Percentiles rank a stretch among this genome's conserved stretches.
phyloP scores from a whole-genome alignment of 2,888 invertebrate genomes.

The Diloba caeruleocephala region DNA sequence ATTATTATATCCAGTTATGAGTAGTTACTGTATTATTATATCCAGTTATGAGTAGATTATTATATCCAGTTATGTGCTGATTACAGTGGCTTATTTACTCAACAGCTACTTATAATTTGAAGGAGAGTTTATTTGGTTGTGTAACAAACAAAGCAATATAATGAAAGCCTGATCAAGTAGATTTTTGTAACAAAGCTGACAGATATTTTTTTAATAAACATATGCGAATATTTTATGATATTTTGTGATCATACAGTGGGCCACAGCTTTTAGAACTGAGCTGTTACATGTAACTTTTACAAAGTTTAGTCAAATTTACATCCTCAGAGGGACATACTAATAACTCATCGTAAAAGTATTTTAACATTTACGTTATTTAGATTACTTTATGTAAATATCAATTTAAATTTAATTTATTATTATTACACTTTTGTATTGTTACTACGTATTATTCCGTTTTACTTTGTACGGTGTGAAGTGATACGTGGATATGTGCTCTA shows the following conservation, averaged over 20 bases:
- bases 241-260: constrained; percentile 6
- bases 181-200: too few species aligned
- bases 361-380: constrained; percentile 54
- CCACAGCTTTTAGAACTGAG: constrained; percentile 6
- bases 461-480: constrained; percentile 25
- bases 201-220: neutral
- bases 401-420: constrained; percentile 63
- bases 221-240: neutral
- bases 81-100: too few species aligned
- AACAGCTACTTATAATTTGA: too few species aligned
- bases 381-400: constrained; percentile 62
- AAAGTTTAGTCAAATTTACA: constrained; percentile 51
- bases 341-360: constrained; percentile 56
- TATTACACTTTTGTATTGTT: constrained; percentile 64
- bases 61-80: too few species aligned
- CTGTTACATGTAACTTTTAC: constrained; percentile 38
- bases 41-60: too few species aligned
- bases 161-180: too few species aligned
- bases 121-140: too few species aligned
- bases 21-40: too few species aligned
- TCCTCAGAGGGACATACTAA: constrained; percentile 48
- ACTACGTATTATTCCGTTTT: constrained; percentile 54
- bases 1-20: too few species aligned
- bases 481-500: constrained; percentile 30
- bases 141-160: too few species aligned